Percentiles rank a stretch among this genome's conserved stretches.
phyloP scores from a whole-genome alignment of 2,113 vertebrate species.

The Hyaena hyaena region DNA sequence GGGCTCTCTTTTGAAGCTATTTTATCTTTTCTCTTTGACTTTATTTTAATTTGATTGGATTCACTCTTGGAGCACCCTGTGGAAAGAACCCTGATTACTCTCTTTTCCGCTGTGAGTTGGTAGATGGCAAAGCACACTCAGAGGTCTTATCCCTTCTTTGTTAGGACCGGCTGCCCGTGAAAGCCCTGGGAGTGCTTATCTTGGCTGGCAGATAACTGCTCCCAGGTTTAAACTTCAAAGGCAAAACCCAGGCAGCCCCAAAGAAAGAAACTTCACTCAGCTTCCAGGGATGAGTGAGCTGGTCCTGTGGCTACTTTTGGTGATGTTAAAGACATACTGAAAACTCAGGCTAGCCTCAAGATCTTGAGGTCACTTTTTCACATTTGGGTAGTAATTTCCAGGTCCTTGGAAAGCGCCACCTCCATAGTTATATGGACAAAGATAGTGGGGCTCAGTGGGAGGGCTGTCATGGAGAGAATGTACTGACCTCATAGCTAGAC shows the following conservation, averaged over 20 bases:
- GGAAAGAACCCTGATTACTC: slow-evolving; percentile 76
- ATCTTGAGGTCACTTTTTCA: slow-evolving; percentile 16
- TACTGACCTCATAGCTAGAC: neutral
- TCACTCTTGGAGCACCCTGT: slow-evolving; percentile 76
- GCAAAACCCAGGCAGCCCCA: slow-evolving; percentile 52
- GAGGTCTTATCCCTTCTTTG: slow-evolving; percentile 73
- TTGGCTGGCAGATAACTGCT: slow-evolving; percentile 61
- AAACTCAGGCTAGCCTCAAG: neutral
- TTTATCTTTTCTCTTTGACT: slow-evolving; percentile 69
- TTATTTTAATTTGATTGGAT: slow-evolving; percentile 77
- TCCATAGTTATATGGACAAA: neutral
- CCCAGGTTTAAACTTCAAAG: slow-evolving; percentile 72
- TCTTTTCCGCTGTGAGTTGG: slow-evolving; percentile 42
- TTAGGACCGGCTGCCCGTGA: neutral
- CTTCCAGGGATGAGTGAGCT: slow-evolving; percentile 18
- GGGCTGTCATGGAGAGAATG: neutral
- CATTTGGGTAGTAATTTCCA: neutral
- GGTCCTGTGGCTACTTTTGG: slow-evolving; percentile 26
- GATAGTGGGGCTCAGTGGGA: neutral
- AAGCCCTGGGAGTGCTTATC: slow-evolving; percentile 65
- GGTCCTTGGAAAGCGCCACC: neutral
- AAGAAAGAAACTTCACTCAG: slow-evolving; percentile 62
- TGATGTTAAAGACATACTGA: slow-evolving; percentile 38
- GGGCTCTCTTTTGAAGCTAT: slow-evolving; percentile 73
- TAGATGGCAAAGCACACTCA: slow-evolving; percentile 59